phyloP scores from a whole-genome alignment of 2,888 invertebrate species.

The Drosophila kanekoi region DNA sequence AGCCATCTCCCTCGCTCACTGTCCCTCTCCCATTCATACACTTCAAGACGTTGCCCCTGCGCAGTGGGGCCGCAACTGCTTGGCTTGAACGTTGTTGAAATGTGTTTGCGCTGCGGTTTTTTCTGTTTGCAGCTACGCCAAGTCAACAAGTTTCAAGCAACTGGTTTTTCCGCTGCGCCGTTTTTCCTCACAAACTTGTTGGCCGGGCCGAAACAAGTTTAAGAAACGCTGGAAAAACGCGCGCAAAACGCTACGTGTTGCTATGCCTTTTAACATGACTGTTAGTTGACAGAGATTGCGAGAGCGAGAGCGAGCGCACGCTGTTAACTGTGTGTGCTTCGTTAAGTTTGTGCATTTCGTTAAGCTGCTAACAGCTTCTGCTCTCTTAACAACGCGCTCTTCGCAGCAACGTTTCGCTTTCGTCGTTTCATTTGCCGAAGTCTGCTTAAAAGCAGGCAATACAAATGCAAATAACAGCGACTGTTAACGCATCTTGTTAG shows the following conservation, averaged over 20 bases:
- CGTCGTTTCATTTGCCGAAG: conserved; percentile 19
- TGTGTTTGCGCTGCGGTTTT: conserved; percentile 9
- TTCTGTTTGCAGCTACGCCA: conserved; percentile 18
- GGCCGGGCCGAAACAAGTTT: conserved; percentile 53
- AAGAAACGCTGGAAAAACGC: conserved; percentile 53
- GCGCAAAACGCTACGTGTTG: conserved; percentile 66
- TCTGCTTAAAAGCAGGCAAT: conserved; percentile 46
- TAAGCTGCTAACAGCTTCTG: conserved; percentile 17
- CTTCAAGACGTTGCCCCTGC: conserved; percentile 57
- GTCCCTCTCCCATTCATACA: no score
- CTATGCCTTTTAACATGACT: conserved; percentile 39
- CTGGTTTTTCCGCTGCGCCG: conserved; percentile 55
- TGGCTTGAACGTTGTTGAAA: conserved; percentile 50
- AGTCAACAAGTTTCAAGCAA: conserved; percentile 47
- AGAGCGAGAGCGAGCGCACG: conserved; percentile 1
- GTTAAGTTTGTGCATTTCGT: conserved; percentile 33
- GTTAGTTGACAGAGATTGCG: conserved; percentile 18
- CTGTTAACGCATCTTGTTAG: neutral
- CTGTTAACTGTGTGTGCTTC: conserved; percentile 31
- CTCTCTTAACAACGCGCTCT: conserved; percentile 21
- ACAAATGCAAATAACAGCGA: conserved; percentile 14
- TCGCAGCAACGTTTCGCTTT: conserved; percentile 2
- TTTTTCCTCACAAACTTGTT: conserved; percentile 55
- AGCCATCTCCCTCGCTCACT: conserved; percentile 31
- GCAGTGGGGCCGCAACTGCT: conserved; percentile 36